Percentiles rank a stretch among this genome's conserved stretches.
Conservation (phyloP, 1,140 invertebrate genomes). For the Vanessa atalanta region DNA sequence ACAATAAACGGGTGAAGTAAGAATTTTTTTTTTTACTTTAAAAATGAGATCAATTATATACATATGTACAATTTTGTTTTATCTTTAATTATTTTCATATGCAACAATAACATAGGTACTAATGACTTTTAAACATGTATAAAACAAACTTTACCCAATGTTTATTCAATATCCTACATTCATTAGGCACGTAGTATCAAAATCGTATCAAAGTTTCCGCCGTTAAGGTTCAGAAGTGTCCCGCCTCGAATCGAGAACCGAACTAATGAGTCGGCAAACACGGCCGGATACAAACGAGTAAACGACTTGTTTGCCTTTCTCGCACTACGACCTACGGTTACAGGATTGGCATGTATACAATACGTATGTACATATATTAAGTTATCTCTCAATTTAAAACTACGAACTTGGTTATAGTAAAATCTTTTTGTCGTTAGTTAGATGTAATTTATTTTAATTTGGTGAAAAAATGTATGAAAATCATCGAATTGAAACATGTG, state of each 20-base stretch:
- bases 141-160: neutral
- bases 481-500: too few relatives aligned
- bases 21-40: too few relatives aligned
- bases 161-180: neutral
- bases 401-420: too few relatives aligned
- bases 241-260: slow-evolving; percentile 35
- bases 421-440: too few relatives aligned
- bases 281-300: slow-evolving; percentile 49
- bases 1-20: too few relatives aligned
- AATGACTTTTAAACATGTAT: neutral
- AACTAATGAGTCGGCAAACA: slow-evolving; percentile 58
- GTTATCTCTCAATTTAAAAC: neutral
- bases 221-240: slow-evolving; percentile 34
- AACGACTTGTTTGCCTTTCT: slow-evolving; percentile 54
- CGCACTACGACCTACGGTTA: slow-evolving; percentile 13
- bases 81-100: neutral
- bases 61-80: too few relatives aligned
- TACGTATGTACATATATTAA: neutral
- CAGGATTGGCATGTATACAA: slow-evolving; percentile 12
- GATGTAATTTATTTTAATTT: too few relatives aligned
- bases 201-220: slow-evolving; percentile 25
- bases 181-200: neutral
- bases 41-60: too few relatives aligned
- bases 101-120: neutral
- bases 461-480: too few relatives aligned